These are phyloP conservation scores for Ceriagrion tenellum DNA, from an alignment of 2,888 invertebrate species.

Conservation along the genomic window DNA sequence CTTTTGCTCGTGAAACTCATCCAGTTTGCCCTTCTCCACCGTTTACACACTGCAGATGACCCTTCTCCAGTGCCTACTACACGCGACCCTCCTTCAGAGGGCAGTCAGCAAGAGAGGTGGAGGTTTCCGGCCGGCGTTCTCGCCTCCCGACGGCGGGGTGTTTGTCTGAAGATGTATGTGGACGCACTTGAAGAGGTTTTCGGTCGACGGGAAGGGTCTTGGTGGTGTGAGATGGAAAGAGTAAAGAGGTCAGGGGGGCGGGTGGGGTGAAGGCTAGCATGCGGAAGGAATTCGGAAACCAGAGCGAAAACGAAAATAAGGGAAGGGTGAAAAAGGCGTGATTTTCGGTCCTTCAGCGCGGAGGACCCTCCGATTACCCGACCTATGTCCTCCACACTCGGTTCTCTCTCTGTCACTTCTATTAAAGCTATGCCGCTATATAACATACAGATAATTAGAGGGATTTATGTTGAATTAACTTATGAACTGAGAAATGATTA, in stretches of 20 bases:
- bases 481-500: no score
- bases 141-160: background rate
- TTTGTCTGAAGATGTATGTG: background rate
- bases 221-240: background rate
- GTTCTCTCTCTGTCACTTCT: no score
- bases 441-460: no score
- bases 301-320: background rate
- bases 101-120: background rate
- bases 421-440: no score
- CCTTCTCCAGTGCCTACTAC: background rate
- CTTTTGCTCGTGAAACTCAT: background rate
- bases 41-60: background rate
- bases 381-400: no score
- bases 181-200: background rate
- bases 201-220: background rate
- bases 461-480: no score
- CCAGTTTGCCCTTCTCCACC: background rate
- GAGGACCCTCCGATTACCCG: background rate
- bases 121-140: background rate
- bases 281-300: background rate
- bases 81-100: background rate
- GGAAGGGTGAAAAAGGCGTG: background rate
- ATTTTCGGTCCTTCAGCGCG: background rate
- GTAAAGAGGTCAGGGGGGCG: no score
- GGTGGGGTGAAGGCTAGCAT: background rate